Conservation (phyloP, 2,797 vertebrate species). For the Clangula hyemalis region DNA sequence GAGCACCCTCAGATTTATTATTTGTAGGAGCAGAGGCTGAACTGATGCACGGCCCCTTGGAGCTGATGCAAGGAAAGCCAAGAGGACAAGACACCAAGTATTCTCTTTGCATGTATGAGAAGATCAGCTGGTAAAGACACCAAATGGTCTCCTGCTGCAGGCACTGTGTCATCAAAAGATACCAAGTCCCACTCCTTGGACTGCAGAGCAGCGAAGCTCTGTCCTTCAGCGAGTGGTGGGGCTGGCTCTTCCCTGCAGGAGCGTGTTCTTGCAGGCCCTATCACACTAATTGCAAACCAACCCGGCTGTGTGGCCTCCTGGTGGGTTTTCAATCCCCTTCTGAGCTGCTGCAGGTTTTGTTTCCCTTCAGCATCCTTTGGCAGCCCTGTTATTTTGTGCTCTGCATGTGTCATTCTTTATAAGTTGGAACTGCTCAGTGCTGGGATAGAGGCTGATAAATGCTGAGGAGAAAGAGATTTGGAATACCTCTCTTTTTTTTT, state of each 20-base stretch:
- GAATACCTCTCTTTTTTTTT: not conserved
- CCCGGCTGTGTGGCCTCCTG: accelerated
- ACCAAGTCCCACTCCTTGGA: not conserved
- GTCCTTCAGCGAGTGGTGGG: not conserved
- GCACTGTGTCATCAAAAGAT: not conserved
- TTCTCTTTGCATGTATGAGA: not conserved
- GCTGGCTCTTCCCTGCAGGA: not conserved
- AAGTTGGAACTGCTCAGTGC: not conserved
- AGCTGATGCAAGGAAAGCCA: not conserved
- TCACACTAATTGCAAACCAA: not conserved
- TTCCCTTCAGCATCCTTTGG: not conserved
- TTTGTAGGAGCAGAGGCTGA: not conserved
- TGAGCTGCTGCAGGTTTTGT: not conserved
- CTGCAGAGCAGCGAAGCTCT: not conserved
- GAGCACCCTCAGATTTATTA: not conserved
- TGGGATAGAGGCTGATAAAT: conserved; percentile 24
- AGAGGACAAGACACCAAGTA: not conserved
- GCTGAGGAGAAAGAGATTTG: not conserved
- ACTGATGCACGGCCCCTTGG: not conserved
- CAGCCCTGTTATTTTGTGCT: conserved; percentile 8
- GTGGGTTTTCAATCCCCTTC: not conserved
- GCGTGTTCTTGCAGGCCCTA: accelerated
- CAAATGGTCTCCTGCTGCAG: accelerated
- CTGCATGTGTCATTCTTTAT: conserved; percentile 10
- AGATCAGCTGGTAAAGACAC: not conserved